These are phyloP conservation scores for Tachystola acroxantha DNA, from an alignment of 2,888 invertebrate species.

Conservation along the genomic window DNA sequence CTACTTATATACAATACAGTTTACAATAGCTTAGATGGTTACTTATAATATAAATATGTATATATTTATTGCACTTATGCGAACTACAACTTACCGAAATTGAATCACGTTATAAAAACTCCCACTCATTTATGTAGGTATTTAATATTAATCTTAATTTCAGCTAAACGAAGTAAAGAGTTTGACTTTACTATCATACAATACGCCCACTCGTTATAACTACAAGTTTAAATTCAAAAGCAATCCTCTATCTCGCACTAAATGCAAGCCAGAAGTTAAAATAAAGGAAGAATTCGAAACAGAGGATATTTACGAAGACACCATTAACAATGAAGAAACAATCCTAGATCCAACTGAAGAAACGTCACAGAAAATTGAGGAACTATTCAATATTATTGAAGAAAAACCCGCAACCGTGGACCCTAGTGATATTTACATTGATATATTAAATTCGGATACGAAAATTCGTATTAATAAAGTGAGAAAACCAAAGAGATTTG, in stretches of 20 bases:
- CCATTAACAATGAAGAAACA: neutral
- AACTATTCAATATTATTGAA: neutral
- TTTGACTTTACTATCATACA: constrained; percentile 14
- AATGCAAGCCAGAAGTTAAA: constrained; percentile 7
- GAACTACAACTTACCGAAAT: too few species aligned
- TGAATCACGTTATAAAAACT: too few species aligned
- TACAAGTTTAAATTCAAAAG: constrained; percentile 11
- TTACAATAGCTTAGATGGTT: too few species aligned
- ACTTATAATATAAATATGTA: too few species aligned
- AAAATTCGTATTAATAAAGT: neutral
- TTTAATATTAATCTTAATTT: constrained; percentile 7
- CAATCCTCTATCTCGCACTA: constrained; percentile 14
- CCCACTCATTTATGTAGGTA: constrained; percentile 13
- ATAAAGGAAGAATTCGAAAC: constrained; percentile 6
- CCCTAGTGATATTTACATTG: neutral
- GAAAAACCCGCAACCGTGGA: neutral
- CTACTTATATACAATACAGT: too few species aligned
- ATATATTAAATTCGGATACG: neutral
- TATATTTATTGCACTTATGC: too few species aligned
- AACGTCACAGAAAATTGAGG: neutral
- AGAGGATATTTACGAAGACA: neutral
- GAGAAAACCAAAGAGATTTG: constrained; percentile 4
- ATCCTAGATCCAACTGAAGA: neutral
- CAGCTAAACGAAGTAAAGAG: constrained; percentile 15
- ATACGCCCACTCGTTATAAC: constrained; percentile 13